Conservation (phyloP, 2,113 vertebrate species). For the Microcebus tavaratra region DNA sequence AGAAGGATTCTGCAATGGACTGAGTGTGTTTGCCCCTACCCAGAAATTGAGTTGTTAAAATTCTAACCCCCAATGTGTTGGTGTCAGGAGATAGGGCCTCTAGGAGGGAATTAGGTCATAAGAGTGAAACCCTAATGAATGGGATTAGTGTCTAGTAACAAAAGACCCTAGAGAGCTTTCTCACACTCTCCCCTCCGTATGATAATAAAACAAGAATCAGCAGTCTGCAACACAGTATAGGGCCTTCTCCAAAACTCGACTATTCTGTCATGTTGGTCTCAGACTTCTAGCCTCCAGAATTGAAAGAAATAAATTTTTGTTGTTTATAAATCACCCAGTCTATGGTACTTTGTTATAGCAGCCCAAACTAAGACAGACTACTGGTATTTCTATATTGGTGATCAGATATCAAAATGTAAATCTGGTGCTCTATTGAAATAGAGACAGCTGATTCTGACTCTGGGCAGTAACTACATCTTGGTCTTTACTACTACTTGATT, state of each 20-base stretch:
- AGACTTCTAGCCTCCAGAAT: not conserved
- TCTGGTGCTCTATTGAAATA: not conserved
- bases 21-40: too few species aligned
- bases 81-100: accelerated
- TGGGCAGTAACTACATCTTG: not conserved
- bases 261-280: not conserved
- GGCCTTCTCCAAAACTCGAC: not conserved
- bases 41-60: not conserved
- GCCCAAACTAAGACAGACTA: not conserved
- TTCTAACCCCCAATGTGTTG: not conserved
- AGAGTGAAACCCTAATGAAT: not conserved
- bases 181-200: not conserved
- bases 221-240: not conserved
- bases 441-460: not conserved
- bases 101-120: not conserved
- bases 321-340: not conserved
- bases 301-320: not conserved
- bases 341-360: not conserved
- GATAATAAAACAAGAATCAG: not conserved
- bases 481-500: not conserved
- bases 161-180: not conserved
- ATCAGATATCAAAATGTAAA: not conserved
- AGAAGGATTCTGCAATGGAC: not conserved
- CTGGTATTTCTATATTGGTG: not conserved
- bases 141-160: not conserved